These are phyloP conservation scores for Microcebus ravelobensis DNA, from an alignment of 2,113 vertebrate genomes.

Conservation along the genomic window DNA sequence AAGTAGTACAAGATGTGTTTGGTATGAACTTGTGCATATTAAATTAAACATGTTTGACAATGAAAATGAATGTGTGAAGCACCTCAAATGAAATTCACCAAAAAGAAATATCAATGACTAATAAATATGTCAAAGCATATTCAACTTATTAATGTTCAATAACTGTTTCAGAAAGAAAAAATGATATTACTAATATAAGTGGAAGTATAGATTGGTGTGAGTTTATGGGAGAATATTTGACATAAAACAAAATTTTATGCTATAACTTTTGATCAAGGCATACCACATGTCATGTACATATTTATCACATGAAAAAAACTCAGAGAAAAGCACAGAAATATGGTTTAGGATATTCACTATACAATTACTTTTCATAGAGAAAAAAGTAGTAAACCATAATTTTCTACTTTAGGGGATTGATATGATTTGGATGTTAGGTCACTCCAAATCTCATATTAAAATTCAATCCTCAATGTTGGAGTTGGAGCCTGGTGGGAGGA, in stretches of 20 bases:
- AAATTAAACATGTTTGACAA: neutral
- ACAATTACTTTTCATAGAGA: neutral
- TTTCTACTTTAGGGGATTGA: neutral
- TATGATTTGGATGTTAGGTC: too few species aligned
- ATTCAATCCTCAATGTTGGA: too few species aligned
- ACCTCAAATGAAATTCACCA: neutral
- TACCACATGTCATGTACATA: neutral
- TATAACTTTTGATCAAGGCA: neutral
- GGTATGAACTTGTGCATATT: neutral
- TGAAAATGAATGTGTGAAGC: neutral
- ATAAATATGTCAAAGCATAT: neutral
- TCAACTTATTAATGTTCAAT: neutral
- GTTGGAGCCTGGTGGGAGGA: too few species aligned
- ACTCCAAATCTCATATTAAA: too few species aligned
- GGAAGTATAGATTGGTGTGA: neutral
- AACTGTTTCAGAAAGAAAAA: neutral
- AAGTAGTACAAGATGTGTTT: neutral
- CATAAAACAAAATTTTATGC: neutral
- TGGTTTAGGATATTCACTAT: neutral
- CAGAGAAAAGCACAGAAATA: neutral
- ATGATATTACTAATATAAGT: neutral
- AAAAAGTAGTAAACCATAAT: neutral
- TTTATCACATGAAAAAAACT: neutral
- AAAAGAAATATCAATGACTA: neutral
- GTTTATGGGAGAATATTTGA: neutral